A percentile compares a stretch with the other conserved stretches of the same genome.
Conservation (phyloP, 2,797 vertebrate species). For the Eulemur coronatus region DNA sequence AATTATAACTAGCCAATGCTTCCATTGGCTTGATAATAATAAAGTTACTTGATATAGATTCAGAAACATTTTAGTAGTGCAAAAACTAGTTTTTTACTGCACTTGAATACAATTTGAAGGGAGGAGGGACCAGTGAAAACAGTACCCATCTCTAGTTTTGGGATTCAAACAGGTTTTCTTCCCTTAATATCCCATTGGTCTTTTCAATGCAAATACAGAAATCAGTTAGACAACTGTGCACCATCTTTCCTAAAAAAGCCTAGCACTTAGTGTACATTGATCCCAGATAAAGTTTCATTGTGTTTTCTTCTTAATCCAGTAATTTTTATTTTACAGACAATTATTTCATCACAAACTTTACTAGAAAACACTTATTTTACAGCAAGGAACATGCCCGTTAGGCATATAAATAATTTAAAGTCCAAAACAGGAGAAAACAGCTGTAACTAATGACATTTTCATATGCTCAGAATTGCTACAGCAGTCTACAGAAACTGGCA, state of each 20-base stretch:
- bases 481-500: neutral
- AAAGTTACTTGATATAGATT: neutral
- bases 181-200: neutral
- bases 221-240: neutral
- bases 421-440: neutral
- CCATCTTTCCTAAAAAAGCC: neutral
- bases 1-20: neutral
- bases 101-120: neutral
- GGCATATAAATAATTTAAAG: neutral
- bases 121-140: neutral
- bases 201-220: neutral
- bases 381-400: neutral
- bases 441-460: neutral
- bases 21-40: neutral
- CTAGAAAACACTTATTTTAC: neutral
- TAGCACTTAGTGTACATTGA: neutral
- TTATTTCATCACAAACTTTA: neutral
- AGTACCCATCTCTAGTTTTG: neutral
- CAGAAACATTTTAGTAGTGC: neutral
- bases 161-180: neutral
- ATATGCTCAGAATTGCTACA: neutral
- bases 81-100: neutral
- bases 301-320: neutral
- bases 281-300: neutral
- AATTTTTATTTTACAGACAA: neutral